Evolutionary conservation across 2,113 vertebrate genomes (phyloP), one percentile per base, ranked within the genome.

Genomic region (Ahaetulla prasina): DNA sequence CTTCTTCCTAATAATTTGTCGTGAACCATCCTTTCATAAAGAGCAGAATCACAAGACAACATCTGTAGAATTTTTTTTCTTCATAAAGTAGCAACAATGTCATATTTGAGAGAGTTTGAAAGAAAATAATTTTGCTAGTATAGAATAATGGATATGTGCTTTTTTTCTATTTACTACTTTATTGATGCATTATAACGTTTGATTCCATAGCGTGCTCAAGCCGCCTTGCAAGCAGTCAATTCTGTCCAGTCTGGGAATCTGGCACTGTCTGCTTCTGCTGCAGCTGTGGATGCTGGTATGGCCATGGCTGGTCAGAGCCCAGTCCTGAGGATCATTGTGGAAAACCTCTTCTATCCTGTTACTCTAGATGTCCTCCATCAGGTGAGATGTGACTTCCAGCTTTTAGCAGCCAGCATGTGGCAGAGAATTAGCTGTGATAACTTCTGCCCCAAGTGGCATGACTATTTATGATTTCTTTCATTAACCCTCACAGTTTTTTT

Each of bases 341-440:
- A 99, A 95, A 99, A 99, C 93, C 98, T 99, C 39, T 98, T 99
- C 90, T 99, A 99, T 92, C 99, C 99, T 0, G 99, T 99, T 93
- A 98, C 98, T 25, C 96, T 99, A 90, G 99, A 99, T 5, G 98
- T 99, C 27, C 97, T 99, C 25, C 99, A 99, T 93, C 99, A 99
- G 99, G 99, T 99, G 96, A 92, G 95, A 85, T 20, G 6, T 0
- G 0, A 30, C 0, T 0, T 8, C 74, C n/a, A 27, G 12, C n/a
- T 39, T 52, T 85, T 27, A 55, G 10, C 3, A 30, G 0, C 25
- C 52, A 6, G 12, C 18, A n/a, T 89, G 60, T 91, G 89, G 47
- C 25, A 45, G 50, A 90, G 27, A 80, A 87, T 4, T 80, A 80
- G 2, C 3, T 25, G 86, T 63, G 68, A 4, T 11, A 47, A 0